Evolutionary conservation across 92 coral and sea anemone genomes (phyloP).

Genomic region (Parazoanthus darwini): DNA sequence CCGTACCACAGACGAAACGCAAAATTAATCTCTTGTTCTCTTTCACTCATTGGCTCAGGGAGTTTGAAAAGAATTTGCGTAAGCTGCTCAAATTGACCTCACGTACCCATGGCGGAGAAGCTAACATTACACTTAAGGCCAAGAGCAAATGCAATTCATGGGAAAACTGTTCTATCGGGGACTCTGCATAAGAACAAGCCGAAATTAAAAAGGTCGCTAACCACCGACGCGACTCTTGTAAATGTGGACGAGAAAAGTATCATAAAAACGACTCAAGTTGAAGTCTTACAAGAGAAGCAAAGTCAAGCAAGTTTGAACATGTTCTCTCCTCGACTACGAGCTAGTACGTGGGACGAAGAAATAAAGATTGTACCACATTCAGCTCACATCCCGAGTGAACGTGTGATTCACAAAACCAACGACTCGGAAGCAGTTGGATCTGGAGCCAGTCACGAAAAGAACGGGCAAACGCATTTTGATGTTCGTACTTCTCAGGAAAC

Average conservation of each 20-base stretch:
- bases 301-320: neutral
- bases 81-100: neutral
- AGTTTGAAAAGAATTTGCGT: neutral
- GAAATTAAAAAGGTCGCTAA: conserved; percentile 20
- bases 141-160: conserved; percentile 3
- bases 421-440: neutral
- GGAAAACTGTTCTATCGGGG: neutral
- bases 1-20: neutral
- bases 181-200: conserved; percentile 13
- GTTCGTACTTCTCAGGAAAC: conserved; percentile 13
- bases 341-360: conserved; percentile 21
- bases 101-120: conserved; percentile 28
- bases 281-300: conserved; percentile 8
- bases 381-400: conserved; percentile 2
- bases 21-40: neutral
- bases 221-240: conserved; percentile 12
- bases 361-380: neutral
- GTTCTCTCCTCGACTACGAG: conserved; percentile 35
- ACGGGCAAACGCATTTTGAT: neutral
- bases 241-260: neutral
- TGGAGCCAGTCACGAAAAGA: neutral
- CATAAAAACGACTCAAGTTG: neutral
- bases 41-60: neutral
- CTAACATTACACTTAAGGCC: conserved; percentile 9
- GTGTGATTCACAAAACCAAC: neutral